These are phyloP conservation scores for Echeneis naucrates DNA, from an alignment of 2,797 vertebrate species.

Conservation along the genomic window DNA sequence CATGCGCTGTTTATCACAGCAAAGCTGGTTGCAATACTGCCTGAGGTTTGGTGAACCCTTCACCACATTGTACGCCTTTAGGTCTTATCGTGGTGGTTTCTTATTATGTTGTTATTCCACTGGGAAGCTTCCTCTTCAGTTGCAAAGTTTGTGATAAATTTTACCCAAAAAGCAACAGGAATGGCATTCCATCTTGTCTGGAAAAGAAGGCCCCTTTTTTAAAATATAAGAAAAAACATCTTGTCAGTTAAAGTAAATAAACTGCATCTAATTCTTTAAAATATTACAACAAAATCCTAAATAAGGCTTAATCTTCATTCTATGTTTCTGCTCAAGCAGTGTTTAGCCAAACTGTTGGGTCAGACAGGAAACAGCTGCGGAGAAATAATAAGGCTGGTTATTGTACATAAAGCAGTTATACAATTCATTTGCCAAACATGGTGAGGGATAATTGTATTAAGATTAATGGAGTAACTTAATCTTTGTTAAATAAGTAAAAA, in stretches of 20 bases:
- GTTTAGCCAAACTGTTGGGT: conserved; percentile 16
- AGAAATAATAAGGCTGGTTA: conserved; percentile 39
- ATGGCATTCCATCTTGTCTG: neutral
- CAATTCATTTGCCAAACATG: conserved; percentile 6
- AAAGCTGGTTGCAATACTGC: conserved; percentile 30
- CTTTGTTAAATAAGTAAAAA: conserved; percentile 14
- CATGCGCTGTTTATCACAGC: conserved; percentile 40
- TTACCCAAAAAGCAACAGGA: conserved; percentile 10
- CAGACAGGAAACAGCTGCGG: conserved; percentile 55
- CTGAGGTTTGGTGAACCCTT: conserved; percentile 31
- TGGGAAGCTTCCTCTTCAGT: conserved; percentile 2
- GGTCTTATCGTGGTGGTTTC: neutral
- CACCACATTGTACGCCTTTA: conserved; percentile 11
- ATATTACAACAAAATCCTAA: neutral
- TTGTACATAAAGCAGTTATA: conserved; percentile 17
- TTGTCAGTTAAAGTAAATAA: conserved; percentile 37
- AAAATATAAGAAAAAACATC: conserved; percentile 13
- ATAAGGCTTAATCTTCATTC: conserved; percentile 14
- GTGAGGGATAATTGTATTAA: neutral
- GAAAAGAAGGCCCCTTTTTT: conserved; percentile 16
- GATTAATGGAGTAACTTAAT: conserved; percentile 22
- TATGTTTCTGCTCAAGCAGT: neutral
- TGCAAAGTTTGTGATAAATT: neutral
- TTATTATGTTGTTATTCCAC: conserved; percentile 16
- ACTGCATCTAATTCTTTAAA: conserved; percentile 8